These are phyloP conservation scores for Potamarius usumacintae DNA, from an alignment of 2,113 vertebrate species.

Conservation along the genomic window DNA sequence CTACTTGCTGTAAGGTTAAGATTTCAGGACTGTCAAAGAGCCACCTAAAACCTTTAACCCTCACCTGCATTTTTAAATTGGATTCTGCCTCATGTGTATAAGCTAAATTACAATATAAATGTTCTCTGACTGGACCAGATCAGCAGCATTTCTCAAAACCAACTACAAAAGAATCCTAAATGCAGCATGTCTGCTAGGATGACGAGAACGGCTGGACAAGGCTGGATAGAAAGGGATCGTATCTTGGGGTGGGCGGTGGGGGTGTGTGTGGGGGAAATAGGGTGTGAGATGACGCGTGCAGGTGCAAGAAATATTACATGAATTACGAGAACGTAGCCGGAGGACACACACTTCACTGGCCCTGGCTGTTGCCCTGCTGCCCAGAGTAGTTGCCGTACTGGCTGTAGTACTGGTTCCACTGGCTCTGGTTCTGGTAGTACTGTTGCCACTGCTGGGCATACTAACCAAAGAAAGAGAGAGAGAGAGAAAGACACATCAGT, in stretches of 20 bases:
- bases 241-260: too few species aligned
- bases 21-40: not conserved
- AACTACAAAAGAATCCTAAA: conserved; percentile 10
- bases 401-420: conserved; percentile 92
- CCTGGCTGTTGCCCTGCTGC: conserved; percentile 71
- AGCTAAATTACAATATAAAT: not conserved
- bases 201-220: not conserved
- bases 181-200: not conserved
- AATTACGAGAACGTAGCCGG: not conserved
- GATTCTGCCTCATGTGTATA: not conserved
- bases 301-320: not conserved
- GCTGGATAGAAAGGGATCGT: not conserved
- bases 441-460: conserved; percentile 92
- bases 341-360: conserved; percentile 60
- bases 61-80: not conserved
- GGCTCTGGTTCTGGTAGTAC: conserved; percentile 92
- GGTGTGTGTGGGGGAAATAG: not conserved
- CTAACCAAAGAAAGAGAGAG: conserved; percentile 60
- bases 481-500: not conserved
- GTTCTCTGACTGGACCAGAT: not conserved
- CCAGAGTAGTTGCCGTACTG: conserved; percentile 79
- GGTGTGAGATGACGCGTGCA: not conserved
- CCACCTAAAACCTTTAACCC: not conserved
- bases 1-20: not conserved
- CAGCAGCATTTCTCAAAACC: not conserved